Evolutionary conservation across 1,140 invertebrate species (phyloP).

Genomic region (Hyphantria cunea): DNA sequence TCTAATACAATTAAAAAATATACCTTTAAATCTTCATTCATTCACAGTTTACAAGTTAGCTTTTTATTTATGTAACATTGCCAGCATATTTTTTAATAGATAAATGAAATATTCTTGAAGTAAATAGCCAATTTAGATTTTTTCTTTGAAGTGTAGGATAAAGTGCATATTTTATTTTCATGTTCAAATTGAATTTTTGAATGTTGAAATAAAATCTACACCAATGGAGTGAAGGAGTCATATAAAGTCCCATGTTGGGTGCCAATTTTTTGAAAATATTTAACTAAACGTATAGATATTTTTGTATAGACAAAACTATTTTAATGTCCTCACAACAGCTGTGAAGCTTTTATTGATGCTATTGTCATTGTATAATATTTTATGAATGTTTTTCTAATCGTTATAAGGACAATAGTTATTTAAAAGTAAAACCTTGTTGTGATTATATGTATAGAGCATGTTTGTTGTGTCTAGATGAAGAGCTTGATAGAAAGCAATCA

Average conservation of each 20-base stretch:
- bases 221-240: neutral
- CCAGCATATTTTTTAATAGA: too few species aligned
- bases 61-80: too few species aligned
- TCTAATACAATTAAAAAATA: conserved; percentile 2
- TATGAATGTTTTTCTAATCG: too few species aligned
- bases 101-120: too few species aligned
- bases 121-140: neutral
- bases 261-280: conserved; percentile 5
- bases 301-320: too few species aligned
- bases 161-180: neutral
- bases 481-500: conserved; percentile 29
- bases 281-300: neutral
- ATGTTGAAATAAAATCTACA: neutral
- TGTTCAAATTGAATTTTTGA: too few species aligned
- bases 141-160: conserved; percentile 4
- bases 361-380: neutral
- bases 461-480: conserved; percentile 55
- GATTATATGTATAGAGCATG: conserved; percentile 68
- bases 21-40: neutral
- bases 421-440: conserved; percentile 30
- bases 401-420: neutral
- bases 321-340: too few species aligned
- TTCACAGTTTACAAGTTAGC: too few species aligned
- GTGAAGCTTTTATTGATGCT: conserved; percentile 9
- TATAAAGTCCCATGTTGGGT: conserved; percentile 17